phyloP scores from a whole-genome alignment of 2,888 invertebrate species.

The Idaea biselata region DNA sequence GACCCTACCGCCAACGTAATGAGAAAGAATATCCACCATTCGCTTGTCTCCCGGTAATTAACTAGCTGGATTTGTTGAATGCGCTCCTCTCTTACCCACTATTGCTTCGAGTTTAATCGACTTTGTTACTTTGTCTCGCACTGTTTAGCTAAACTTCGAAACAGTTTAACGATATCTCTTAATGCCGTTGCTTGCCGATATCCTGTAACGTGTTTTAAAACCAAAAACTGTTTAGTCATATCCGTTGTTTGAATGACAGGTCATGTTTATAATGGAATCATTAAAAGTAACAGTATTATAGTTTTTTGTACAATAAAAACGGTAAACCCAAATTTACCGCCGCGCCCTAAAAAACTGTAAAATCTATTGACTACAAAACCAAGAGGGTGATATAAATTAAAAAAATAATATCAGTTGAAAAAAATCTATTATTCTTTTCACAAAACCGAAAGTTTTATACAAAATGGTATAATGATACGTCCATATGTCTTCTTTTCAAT shows the following conservation, averaged over 20 bases:
- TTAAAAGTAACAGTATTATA: slow-evolving; percentile 33
- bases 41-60: slow-evolving; percentile 54
- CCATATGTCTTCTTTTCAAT: slow-evolving; percentile 62
- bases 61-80: slow-evolving; percentile 43
- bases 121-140: slow-evolving; percentile 8
- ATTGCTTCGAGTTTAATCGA: slow-evolving; percentile 19
- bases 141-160: slow-evolving; percentile 21
- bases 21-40: slow-evolving; percentile 64
- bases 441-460: slow-evolving; percentile 55
- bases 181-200: background rate
- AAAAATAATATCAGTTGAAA: slow-evolving; percentile 31
- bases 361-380: slow-evolving; percentile 34
- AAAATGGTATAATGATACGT: slow-evolving; percentile 49
- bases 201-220: background rate
- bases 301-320: slow-evolving; percentile 35
- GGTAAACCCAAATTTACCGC: slow-evolving; percentile 32
- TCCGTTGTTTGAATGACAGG: slow-evolving; percentile 25
- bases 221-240: slow-evolving; percentile 25
- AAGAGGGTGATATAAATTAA: slow-evolving; percentile 20
- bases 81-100: slow-evolving; percentile 21
- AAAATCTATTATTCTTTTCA: slow-evolving; percentile 52
- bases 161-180: slow-evolving; percentile 10
- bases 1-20: slow-evolving; percentile 54
- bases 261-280: slow-evolving; percentile 25
- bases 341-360: slow-evolving; percentile 40